Base-by-base conservation (phyloP, 2,797 vertebrate genomes). In the Mergus octosetaceus region DNA sequence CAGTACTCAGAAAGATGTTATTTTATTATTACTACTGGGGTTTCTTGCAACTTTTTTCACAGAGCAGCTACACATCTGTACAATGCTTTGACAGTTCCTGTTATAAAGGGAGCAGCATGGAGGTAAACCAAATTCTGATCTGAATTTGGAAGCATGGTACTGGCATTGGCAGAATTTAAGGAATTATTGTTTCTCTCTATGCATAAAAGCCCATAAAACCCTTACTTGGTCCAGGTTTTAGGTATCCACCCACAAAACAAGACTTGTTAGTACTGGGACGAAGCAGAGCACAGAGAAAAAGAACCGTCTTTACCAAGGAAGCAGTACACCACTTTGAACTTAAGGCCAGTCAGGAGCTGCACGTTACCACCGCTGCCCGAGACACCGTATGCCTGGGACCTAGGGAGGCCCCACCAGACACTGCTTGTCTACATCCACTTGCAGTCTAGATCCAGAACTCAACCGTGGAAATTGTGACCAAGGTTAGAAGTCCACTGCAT, bases 401-500 rank as follows among this genome's bases (percentile, higher is more conserved):
- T 15, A 51, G 11, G 22, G 39, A 60, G 18, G 73, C 54, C 41
- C 65, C 64, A 41, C 5, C 65, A 60, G 53, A 56, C 3, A n/a
- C n/a, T 30, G 36, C 10, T 28, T 45, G 43, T 45, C 9, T 45
- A 45, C 18, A 19, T 45, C 43, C 43, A 45, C 9, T 45, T 39
- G 65, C 49, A 61, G 28, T 49, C 32, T 10, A 51, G 32, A 60
- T 51, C 25, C 43, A 72, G 28, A 68, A 60, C 13, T 30, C 28
- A 39, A 3, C 45, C 2, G 4, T 6, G n/a, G 18, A 57, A 62
- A 43, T 1, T 54, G 27, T 20, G 24, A 58, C 20, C 0, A 1
- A 61, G 38, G 54, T 56, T 53, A 68, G 27, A 60, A 49, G 43
- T 30, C 38, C 19, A 1, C 0, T 75, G 45, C 60, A 30, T 22